Evolutionary conservation across 1,140 invertebrate genomes (phyloP).

Genomic region (Drosophila trapezifrons): DNA sequence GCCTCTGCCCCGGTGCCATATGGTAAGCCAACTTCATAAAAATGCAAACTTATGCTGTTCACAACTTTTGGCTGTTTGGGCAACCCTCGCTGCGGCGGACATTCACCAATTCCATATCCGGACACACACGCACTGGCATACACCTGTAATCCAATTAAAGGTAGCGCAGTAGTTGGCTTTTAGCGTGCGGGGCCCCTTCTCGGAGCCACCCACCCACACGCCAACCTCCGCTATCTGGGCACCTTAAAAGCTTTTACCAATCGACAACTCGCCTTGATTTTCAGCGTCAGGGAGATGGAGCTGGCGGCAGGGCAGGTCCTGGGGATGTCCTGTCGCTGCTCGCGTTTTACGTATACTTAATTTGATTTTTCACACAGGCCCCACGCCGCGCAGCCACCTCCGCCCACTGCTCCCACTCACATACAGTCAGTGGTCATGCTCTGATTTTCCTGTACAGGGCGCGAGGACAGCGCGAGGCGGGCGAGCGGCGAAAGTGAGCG

Average conservation of each 20-base stretch:
- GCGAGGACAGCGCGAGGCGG: background rate
- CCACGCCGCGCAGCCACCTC: background rate
- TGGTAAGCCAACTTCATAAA: slow-evolving; percentile 76
- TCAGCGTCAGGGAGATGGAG: slow-evolving; percentile 53
- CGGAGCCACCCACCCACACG: slow-evolving; percentile 13
- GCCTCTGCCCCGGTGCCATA: slow-evolving; percentile 43
- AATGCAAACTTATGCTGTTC: slow-evolving; percentile 81
- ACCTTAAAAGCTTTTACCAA: slow-evolving; percentile 82
- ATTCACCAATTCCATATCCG: slow-evolving; percentile 8
- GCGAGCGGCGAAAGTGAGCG: slow-evolving; percentile 15
- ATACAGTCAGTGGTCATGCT: slow-evolving; percentile 74
- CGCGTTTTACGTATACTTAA: slow-evolving; percentile 82
- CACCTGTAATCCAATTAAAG: slow-evolving; percentile 83
- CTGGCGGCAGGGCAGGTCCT: slow-evolving; percentile 19
- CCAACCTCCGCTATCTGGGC: slow-evolving; percentile 55
- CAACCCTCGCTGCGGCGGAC: slow-evolving; percentile 44
- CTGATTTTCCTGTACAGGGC: slow-evolving; percentile 65
- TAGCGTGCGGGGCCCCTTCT: slow-evolving; percentile 60
- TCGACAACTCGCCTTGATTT: slow-evolving; percentile 81
- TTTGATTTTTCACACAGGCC: slow-evolving; percentile 79
- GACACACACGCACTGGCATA: slow-evolving; percentile 53
- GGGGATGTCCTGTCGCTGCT: slow-evolving; percentile 52
- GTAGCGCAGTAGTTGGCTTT: slow-evolving; percentile 81
- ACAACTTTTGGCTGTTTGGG: slow-evolving; percentile 66
- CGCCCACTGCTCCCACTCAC: slow-evolving; percentile 20